These are phyloP conservation scores for Mactromeris polynyma DNA, from an alignment of 2,888 invertebrate species.

Conservation along the genomic window DNA sequence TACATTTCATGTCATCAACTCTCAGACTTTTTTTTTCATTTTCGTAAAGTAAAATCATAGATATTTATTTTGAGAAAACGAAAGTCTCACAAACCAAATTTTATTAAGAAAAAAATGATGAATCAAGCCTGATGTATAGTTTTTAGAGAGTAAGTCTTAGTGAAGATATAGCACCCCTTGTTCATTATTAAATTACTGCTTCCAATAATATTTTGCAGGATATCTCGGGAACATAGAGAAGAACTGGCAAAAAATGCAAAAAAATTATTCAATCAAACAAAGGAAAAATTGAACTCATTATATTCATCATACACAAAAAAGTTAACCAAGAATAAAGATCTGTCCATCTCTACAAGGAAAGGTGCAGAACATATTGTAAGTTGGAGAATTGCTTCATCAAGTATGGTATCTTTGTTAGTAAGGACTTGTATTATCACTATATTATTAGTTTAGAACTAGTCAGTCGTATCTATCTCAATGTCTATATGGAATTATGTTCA, in stretches of 20 bases:
- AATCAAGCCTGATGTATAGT: not conserved
- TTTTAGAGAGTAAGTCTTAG: not conserved
- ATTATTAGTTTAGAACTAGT: not conserved
- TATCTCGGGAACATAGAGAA: slow-evolving; percentile 97
- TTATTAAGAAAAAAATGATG: not conserved
- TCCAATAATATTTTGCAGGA: slow-evolving; percentile 88
- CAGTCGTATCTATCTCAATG: not conserved
- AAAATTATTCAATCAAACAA: slow-evolving; percentile 92
- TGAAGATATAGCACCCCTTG: not conserved
- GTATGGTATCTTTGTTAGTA: not conserved
- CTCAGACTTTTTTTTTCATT: accelerated
- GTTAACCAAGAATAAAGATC: slow-evolving; percentile 90
- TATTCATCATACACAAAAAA: slow-evolving; percentile 92
- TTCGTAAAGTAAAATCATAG: too few species aligned
- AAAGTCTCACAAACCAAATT: not conserved
- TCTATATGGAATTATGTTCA: too few species aligned
- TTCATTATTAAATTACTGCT: not conserved
- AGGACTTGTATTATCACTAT: not conserved
- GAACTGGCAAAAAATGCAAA: slow-evolving; percentile 95
- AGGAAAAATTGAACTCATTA: slow-evolving; percentile 87
- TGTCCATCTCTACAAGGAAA: slow-evolving; percentile 69
- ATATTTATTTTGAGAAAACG: not conserved
- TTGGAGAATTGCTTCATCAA: too few species aligned
- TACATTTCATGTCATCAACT: not conserved
- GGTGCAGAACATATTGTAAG: slow-evolving; percentile 75